Evolutionary conservation across 1,140 invertebrate genomes (phyloP).

Genomic region (Reticulitermes speratus): DNA sequence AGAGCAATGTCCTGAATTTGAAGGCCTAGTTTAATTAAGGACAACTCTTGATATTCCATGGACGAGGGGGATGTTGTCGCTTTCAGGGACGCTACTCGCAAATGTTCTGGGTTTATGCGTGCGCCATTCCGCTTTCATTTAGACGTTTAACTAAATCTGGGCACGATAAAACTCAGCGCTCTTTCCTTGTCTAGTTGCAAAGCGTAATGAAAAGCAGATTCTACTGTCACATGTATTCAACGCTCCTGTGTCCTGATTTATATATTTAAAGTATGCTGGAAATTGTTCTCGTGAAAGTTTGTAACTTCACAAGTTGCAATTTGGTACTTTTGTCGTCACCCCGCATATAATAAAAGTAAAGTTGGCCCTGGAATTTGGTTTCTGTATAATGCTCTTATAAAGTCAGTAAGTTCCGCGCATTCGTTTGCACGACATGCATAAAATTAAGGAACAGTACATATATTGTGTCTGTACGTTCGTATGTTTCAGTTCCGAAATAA

Average conservation of each 20-base stretch:
- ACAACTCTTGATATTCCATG: no score
- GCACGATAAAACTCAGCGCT: background rate
- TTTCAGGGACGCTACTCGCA: background rate
- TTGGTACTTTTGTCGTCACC: no score
- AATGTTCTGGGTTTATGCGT: background rate
- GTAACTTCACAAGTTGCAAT: background rate
- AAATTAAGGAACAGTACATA: no score
- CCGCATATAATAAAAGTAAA: no score
- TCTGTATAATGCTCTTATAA: no score
- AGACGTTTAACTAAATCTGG: slow-evolving; percentile 10
- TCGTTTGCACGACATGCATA: no score
- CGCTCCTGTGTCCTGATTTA: background rate
- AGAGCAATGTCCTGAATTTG: no score
- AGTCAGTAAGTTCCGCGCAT: no score
- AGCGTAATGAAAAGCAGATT: background rate
- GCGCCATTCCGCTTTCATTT: background rate
- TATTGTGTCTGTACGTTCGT: no score
- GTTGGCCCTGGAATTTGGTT: no score
- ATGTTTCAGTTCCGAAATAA: no score
- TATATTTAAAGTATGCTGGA: background rate
- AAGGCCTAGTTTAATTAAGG: no score
- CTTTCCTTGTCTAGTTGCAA: background rate
- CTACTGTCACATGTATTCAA: background rate
- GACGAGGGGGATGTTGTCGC: background rate
- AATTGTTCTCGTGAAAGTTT: background rate